A percentile compares a stretch with the other conserved stretches of the same genome.
phyloP scores from a whole-genome alignment of 2,113 vertebrate species.

The Suncus etruscus region DNA sequence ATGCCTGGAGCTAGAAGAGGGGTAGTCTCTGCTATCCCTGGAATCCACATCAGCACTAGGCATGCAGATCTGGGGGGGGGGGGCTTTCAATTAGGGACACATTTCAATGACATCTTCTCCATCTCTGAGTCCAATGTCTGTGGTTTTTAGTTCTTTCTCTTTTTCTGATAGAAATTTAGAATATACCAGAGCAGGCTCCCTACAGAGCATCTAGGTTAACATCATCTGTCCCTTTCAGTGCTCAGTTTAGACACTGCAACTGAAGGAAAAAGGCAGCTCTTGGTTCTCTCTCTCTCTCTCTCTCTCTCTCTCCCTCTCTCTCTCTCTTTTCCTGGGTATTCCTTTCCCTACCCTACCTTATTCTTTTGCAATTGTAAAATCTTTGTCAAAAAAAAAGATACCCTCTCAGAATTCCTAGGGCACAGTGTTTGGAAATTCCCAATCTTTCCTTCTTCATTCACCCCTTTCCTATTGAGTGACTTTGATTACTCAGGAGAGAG shows the following conservation, averaged over 20 bases:
- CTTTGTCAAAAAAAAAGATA: conserved; percentile 74
- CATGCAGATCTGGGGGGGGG: conserved; percentile 68
- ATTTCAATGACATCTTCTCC: conserved; percentile 75
- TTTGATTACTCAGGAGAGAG: conserved; percentile 80
- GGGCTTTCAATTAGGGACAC: conserved; percentile 69
- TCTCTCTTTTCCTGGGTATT: conserved; percentile 67
- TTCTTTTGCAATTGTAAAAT: conserved; percentile 80
- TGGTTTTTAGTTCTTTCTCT: conserved; percentile 67
- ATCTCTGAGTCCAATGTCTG: conserved; percentile 14
- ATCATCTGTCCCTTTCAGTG: conserved; percentile 76
- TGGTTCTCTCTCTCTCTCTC: neutral
- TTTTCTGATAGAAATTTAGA: neutral
- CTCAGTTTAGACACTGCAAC: conserved; percentile 72
- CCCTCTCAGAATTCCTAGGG: conserved; percentile 70
- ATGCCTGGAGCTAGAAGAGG: conserved; percentile 54
- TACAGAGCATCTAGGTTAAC: conserved; percentile 65
- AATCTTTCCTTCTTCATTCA: conserved; percentile 70
- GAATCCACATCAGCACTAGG: conserved; percentile 65
- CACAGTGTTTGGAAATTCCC: conserved; percentile 52
- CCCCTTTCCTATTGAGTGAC: conserved; percentile 72
- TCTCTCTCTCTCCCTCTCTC: neutral
- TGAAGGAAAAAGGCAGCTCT: conserved; percentile 69
- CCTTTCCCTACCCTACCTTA: conserved; percentile 54
- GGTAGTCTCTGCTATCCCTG: neutral
- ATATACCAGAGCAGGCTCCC: too few relatives aligned